These are phyloP conservation scores for Trematomus loennbergii DNA, from an alignment of 2,113 vertebrate species.

Conservation along the genomic window DNA sequence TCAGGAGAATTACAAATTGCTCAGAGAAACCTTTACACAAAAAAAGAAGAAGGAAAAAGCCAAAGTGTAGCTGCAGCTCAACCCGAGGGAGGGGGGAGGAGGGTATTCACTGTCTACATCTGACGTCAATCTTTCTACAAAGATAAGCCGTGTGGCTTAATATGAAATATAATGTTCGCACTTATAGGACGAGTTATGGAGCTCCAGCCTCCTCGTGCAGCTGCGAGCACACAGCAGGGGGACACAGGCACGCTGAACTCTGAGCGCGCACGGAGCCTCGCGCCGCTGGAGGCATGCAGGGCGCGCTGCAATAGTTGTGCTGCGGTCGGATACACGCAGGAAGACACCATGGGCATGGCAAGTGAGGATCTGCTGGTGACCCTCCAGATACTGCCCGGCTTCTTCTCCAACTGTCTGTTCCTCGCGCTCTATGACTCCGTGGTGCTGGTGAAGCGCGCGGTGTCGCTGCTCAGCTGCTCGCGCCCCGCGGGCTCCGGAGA, in stretches of 20 bases:
- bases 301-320: conserved; percentile 26
- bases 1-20: too few relatives aligned
- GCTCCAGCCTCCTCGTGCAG: conserved; percentile 78
- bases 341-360: conserved; percentile 87
- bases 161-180: too few relatives aligned
- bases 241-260: too few relatives aligned
- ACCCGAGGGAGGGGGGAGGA: too few relatives aligned
- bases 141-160: too few relatives aligned
- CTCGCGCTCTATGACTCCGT: conserved; percentile 96
- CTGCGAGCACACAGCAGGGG: conserved; percentile 16
- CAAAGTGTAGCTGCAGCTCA: not conserved
- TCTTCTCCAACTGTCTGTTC: conserved; percentile 98
- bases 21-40: not conserved
- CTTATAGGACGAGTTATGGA: conserved; percentile 75
- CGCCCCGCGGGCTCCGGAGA: conserved; percentile 85
- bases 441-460: conserved; percentile 93
- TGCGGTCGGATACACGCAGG: not conserved
- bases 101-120: too few relatives aligned
- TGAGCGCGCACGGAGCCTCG: too few relatives aligned
- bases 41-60: not conserved
- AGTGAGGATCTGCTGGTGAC: conserved; percentile 94
- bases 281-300: not conserved
- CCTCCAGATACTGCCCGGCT: conserved; percentile 95
- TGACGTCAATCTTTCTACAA: too few relatives aligned
- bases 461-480: conserved; percentile 89